phyloP scores from a whole-genome alignment of 2,888 invertebrate species.

The Brachynemurus nebulosus region DNA sequence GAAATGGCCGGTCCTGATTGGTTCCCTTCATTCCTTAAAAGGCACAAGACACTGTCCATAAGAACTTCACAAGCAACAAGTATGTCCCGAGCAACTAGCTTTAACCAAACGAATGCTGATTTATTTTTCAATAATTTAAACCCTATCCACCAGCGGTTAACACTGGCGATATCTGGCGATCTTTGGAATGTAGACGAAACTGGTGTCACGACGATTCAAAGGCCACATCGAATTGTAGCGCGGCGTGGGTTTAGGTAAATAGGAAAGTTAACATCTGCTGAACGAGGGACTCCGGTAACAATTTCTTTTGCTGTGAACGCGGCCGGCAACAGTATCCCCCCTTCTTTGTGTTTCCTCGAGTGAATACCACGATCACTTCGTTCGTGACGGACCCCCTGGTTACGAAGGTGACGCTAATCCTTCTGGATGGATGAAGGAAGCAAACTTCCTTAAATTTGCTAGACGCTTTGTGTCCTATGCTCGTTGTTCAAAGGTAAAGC shows the following conservation, averaged over 20 bases:
- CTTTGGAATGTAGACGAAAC: constrained; percentile 19
- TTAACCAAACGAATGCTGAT: constrained; percentile 21
- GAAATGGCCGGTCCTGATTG: constrained; percentile 23
- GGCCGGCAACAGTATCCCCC: constrained; percentile 21
- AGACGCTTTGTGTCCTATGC: constrained; percentile 19
- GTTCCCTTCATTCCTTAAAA: constrained; percentile 21
- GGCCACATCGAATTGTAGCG: constrained; percentile 18
- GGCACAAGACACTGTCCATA: constrained; percentile 20
- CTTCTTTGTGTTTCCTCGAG: constrained; percentile 22
- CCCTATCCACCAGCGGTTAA: constrained; percentile 16
- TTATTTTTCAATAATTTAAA: constrained; percentile 20
- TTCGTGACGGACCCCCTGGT: constrained; percentile 15
- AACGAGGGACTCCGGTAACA: not conserved
- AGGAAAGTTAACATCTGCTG: not conserved
- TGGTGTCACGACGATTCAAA: constrained; percentile 18
- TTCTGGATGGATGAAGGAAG: constrained; percentile 20
- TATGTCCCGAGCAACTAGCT: constrained; percentile 20
- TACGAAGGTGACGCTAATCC: constrained; percentile 16
- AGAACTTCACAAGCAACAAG: constrained; percentile 23
- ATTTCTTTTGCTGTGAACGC: constrained; percentile 17
- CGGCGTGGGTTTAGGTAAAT: constrained; percentile 13
- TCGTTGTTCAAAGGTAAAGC: too few species aligned
- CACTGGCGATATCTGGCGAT: constrained; percentile 16
- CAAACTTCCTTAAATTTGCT: constrained; percentile 15
- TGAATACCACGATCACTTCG: constrained; percentile 15